Conservation (phyloP, 2,113 vertebrate genomes). For the Origma solitaria region DNA sequence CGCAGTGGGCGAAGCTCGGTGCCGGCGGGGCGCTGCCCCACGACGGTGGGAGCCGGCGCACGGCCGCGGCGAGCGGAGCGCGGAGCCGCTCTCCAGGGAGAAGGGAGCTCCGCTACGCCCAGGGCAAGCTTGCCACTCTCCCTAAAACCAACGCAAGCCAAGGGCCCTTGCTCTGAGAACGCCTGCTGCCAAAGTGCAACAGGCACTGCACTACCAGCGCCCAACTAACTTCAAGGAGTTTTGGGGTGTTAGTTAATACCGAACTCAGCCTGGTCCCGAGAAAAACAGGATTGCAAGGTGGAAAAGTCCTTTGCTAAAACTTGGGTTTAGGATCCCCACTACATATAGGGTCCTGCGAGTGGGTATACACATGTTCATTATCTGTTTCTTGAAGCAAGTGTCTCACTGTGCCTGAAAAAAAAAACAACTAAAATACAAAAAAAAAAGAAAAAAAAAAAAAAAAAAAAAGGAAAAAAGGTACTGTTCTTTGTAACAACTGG, state of each 20-base stretch:
- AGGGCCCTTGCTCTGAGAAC: neutral
- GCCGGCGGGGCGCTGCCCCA: neutral
- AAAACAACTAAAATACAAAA: too few species aligned
- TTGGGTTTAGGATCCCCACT: neutral
- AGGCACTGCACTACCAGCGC: neutral
- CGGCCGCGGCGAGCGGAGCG: fast-evolving
- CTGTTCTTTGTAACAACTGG: neutral
- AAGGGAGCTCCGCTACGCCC: neutral
- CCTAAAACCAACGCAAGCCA: neutral
- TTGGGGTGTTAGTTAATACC: neutral
- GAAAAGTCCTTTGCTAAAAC: neutral
- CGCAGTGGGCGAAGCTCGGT: fast-evolving
- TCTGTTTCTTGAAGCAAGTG: neutral
- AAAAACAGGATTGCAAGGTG: neutral
- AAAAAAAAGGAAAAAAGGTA: fast-evolving
- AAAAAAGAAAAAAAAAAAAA: fast-evolving
- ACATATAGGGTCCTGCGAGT: neutral
- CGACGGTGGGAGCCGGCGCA: fast-evolving
- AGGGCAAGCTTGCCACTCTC: neutral
- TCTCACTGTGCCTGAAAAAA: neutral
- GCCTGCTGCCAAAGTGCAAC: neutral
- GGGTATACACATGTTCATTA: neutral
- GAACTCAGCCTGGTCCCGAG: neutral
- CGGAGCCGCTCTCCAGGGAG: neutral
- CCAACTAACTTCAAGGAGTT: neutral